phyloP scores from a whole-genome alignment of 2,888 invertebrate genomes.

The Cosmia pyralina region DNA sequence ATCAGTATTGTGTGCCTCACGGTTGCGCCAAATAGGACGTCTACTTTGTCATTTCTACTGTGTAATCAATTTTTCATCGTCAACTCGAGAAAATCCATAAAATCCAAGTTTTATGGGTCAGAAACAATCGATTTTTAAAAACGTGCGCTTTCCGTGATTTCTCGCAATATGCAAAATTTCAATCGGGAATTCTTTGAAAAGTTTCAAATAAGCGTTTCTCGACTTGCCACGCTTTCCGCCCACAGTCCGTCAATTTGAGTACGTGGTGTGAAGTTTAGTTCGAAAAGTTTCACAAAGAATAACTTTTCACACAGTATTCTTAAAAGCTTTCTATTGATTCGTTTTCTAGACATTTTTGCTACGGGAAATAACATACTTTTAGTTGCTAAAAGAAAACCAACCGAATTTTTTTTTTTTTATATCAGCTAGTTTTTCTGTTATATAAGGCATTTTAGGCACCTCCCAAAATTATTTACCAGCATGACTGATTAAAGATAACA shows the following conservation, averaged over 20 bases:
- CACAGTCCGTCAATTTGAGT: constrained; percentile 63
- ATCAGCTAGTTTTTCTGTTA: not conserved
- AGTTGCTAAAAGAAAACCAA: not conserved
- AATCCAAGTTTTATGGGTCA: not conserved
- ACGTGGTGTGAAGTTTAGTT: constrained; percentile 62
- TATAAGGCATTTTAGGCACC: not conserved
- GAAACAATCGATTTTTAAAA: constrained; percentile 34
- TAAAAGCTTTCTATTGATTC: constrained; percentile 52
- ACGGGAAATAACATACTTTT: constrained; percentile 21
- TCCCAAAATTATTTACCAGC: not conserved
- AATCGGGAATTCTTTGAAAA: constrained; percentile 55
- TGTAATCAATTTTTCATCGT: not conserved
- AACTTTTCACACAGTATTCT: constrained; percentile 56
- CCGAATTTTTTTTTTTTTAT: not conserved
- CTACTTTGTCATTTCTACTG: not conserved
- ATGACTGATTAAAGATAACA: not conserved
- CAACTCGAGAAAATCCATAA: not conserved
- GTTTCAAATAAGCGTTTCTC: constrained; percentile 62
- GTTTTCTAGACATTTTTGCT: constrained; percentile 27
- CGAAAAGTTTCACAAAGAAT: constrained; percentile 56
- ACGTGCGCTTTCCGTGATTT: constrained; percentile 27
- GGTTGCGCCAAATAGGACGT: too few relatives aligned
- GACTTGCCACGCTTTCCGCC: constrained; percentile 56
- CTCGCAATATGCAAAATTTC: constrained; percentile 52
- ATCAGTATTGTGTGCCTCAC: too few relatives aligned